Percentiles rank a stretch among this genome's conserved stretches.
Conservation (phyloP, 1,140 invertebrate genomes). For the Lepidotrigona ventralis region DNA sequence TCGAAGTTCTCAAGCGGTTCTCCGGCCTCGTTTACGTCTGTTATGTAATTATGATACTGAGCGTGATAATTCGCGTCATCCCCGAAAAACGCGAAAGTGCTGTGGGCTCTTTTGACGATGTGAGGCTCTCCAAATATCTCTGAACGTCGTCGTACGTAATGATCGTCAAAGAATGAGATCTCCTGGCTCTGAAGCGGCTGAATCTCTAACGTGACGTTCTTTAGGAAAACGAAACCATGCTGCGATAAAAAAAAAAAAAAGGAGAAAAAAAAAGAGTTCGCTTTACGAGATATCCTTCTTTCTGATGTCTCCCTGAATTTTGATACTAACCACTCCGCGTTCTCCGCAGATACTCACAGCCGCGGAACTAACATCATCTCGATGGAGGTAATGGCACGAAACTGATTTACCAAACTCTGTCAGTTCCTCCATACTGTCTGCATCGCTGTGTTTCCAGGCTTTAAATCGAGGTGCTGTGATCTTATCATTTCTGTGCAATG, state of each 20-base stretch:
- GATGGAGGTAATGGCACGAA: constrained; percentile 81
- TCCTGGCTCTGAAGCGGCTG: constrained; percentile 77
- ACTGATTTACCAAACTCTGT: constrained; percentile 59
- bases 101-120: constrained; percentile 80
- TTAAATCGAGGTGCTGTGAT: constrained; percentile 77
- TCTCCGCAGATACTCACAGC: constrained; percentile 81
- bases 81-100: constrained; percentile 34
- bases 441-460: constrained; percentile 75
- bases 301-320: background rate
- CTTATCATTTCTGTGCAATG: constrained; percentile 78
- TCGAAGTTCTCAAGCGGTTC: background rate
- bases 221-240: constrained; percentile 84
- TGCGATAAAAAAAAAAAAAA: constrained; percentile 55
- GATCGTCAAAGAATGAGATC: constrained; percentile 54
- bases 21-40: background rate
- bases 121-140: constrained; percentile 76
- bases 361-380: constrained; percentile 75
- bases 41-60: background rate
- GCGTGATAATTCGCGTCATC: background rate
- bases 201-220: constrained; percentile 84
- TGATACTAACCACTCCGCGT: constrained; percentile 75
- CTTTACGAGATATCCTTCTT: background rate
- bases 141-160: constrained; percentile 58
- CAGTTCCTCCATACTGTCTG: constrained; percentile 61
- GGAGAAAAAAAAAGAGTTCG: background rate